Base-by-base conservation (phyloP, 2,888 invertebrate genomes). In the Diarsia brunnea region DNA sequence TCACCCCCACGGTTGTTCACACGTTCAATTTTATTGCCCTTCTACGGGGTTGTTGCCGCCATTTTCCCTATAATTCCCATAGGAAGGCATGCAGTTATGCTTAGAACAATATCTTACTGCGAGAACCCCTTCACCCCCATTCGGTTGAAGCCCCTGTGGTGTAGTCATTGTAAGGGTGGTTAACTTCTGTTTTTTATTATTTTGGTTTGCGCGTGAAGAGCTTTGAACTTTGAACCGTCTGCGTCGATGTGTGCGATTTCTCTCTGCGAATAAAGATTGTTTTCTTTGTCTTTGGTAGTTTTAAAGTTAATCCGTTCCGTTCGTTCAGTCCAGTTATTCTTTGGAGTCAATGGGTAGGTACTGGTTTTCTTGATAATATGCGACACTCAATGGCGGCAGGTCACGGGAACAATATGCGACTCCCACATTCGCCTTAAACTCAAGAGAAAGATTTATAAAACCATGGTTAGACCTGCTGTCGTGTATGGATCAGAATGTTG, bases 21-120 rank as follows among this genome's bases (percentile, higher is more conserved):
- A 81, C 81, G 49, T 66, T 84, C 73, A 60, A 61, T 84, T 69
- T 81, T 79, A 84, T 81, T 73, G 51, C 65, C 21, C 8, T n/a
- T 55, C 65, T 3, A 51, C 51, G 65, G 55, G 45, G 11, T 51
- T 61, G 38, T 38, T 21, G n/a, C 31, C 31, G 11, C 47, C 47
- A 60, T 72, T 60, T 65, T 65, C 79, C 66, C 58, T 64, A 60
- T 53, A 16, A 43, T 16, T 65, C 80, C 73, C 84, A 14, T 4
- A 16, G 60, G 84, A 58, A 31, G 14, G 27, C 53, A n/a, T 45
- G 27, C 45, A 81, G 45, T 58, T 63, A 38, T 81, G 16, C 31
- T 63, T 24, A 63, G 31, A 45, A 51, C 4, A 19, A 10, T 4
- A 61, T 61, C 60, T 66, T 81, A 81, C 27, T 81, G 24, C 47